A percentile compares a stretch with the other conserved stretches of the same genome.
Conservation (phyloP, 2,888 invertebrate species). For the Agriotes lineatus region DNA sequence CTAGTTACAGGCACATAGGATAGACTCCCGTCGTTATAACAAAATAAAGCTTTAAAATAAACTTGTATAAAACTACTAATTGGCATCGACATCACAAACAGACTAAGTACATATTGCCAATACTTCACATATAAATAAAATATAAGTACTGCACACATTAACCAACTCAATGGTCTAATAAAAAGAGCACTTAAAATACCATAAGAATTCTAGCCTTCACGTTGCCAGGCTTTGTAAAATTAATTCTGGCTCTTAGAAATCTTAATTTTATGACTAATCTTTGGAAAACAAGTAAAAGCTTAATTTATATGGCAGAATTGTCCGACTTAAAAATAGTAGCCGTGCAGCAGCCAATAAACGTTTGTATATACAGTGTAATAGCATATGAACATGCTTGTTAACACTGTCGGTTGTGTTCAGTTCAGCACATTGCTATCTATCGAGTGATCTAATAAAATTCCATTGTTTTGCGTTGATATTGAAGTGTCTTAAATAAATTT, state of each 20-base stretch:
- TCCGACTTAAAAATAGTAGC: too few species aligned
- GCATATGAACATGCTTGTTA: too few species aligned
- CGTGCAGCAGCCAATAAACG: too few species aligned
- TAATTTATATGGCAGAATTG: background rate
- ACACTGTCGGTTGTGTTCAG: too few species aligned
- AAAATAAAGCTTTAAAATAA: background rate
- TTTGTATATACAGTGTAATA: too few species aligned
- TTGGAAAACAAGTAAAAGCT: background rate
- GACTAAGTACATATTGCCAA: slow-evolving; percentile 42
- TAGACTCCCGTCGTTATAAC: background rate
- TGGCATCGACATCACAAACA: slow-evolving; percentile 39
- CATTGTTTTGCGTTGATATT: too few species aligned
- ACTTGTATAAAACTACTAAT: slow-evolving; percentile 16
- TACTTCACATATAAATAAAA: background rate
- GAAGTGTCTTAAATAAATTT: too few species aligned
- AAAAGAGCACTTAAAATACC: background rate
- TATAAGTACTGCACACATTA: background rate
- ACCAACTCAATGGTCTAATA: background rate
- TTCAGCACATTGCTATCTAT: too few species aligned
- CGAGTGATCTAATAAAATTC: too few species aligned
- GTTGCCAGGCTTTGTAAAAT: too few species aligned
- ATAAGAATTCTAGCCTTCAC: background rate
- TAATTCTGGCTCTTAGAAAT: too few species aligned
- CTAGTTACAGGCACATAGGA: slow-evolving; percentile 35
- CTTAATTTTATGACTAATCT: background rate